Percentiles rank a stretch among this genome's conserved stretches.
Conservation (phyloP, 2,888 invertebrate genomes). For the Cybosia mesomella region DNA sequence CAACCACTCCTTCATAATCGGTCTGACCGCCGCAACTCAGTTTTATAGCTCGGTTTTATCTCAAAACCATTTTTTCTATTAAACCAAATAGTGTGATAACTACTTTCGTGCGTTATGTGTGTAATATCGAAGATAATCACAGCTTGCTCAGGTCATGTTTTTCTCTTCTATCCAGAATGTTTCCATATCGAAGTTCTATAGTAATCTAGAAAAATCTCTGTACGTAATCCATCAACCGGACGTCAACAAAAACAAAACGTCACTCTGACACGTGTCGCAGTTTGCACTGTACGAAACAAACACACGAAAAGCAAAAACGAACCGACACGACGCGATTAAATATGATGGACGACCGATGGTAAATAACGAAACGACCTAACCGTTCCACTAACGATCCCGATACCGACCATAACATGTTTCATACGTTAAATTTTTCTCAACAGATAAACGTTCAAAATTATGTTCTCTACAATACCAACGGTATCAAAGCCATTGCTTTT, state of each 20-base stretch:
- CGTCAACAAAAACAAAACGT: conserved; percentile 67
- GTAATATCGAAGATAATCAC: neutral
- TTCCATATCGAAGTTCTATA: conserved; percentile 21
- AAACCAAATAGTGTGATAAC: neutral
- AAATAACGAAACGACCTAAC: conserved; percentile 72
- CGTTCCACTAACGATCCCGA: conserved; percentile 75
- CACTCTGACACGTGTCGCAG: conserved; percentile 67
- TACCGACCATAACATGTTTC: conserved; percentile 67
- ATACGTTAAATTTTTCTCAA: conserved; percentile 68
- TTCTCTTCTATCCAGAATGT: neutral
- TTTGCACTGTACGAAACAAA: conserved; percentile 57
- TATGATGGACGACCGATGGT: conserved; percentile 78
- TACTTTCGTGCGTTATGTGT: too few relatives aligned
- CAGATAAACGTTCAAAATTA: conserved; percentile 62
- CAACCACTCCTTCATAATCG: too few relatives aligned
- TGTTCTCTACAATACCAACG: conserved; percentile 34
- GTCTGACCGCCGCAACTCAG: too few relatives aligned
- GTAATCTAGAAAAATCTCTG: conserved; percentile 54
- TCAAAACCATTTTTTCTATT: neutral
- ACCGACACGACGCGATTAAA: conserved; percentile 73
- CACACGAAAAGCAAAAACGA: conserved; percentile 61
- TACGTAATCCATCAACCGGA: conserved; percentile 62
- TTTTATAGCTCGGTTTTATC: neutral
- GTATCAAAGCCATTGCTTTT: neutral
- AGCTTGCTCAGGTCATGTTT: neutral